Conservation (phyloP, 2,888 invertebrate species). For the Tenthredo mesomela region DNA sequence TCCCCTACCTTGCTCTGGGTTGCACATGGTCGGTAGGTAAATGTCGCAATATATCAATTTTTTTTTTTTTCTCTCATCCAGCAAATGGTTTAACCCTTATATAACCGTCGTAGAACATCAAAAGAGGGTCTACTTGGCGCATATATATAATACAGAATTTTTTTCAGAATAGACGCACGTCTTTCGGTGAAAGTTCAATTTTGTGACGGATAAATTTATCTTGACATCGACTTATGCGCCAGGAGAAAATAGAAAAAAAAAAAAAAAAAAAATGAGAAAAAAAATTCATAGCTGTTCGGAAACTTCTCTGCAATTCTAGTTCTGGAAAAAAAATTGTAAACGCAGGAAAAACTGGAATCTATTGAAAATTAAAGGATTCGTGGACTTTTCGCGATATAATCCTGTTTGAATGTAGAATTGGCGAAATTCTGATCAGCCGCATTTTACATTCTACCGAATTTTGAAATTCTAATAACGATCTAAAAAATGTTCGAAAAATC, state of each 20-base stretch:
- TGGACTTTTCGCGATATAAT: too few species aligned
- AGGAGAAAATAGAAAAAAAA: background rate
- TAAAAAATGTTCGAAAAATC: too few species aligned
- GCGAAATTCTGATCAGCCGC: too few species aligned
- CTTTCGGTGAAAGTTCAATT: background rate
- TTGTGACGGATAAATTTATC: background rate
- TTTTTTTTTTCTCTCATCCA: slow-evolving; percentile 39
- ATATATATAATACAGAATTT: background rate
- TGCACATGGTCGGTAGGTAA: slow-evolving; percentile 11
- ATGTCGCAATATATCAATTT: slow-evolving; percentile 39
- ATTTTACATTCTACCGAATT: too few species aligned
- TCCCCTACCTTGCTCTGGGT: background rate
- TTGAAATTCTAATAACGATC: too few species aligned
- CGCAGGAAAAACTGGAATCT: background rate
- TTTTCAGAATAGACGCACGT: background rate
- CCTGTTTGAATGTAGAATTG: too few species aligned
- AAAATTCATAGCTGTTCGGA: background rate
- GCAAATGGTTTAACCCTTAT: slow-evolving; percentile 11
- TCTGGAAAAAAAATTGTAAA: too few species aligned
- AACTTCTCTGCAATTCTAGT: too few species aligned
- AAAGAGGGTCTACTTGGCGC: too few species aligned
- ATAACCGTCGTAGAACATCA: background rate
- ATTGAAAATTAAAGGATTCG: too few species aligned
- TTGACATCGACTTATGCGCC: background rate
- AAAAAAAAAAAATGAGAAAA: too few species aligned